phyloP scores from a whole-genome alignment of 1,140 invertebrate species.

The Drosophila rhopaloa region DNA sequence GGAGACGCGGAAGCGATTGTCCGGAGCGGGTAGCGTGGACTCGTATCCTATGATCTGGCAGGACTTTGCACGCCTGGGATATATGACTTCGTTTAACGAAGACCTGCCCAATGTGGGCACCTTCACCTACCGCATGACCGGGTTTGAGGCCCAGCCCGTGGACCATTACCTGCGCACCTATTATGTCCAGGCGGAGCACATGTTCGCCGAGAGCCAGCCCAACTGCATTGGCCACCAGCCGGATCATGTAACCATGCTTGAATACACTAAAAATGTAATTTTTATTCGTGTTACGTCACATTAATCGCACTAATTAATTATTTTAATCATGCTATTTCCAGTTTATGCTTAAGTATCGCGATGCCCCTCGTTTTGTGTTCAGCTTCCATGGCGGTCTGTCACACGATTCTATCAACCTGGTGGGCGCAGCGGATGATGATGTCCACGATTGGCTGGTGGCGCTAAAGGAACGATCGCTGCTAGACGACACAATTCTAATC shows the following conservation, averaged over 20 bases:
- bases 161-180: conserved; percentile 96
- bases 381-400: conserved; percentile 96
- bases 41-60: conserved; percentile 94
- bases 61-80: conserved; percentile 89
- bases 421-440: conserved; percentile 91
- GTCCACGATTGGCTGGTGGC: conserved; percentile 88
- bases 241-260: conserved; percentile 89
- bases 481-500: conserved; percentile 93
- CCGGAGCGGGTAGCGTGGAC: conserved; percentile 88
- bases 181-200: conserved; percentile 86
- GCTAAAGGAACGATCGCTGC: conserved; percentile 86
- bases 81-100: conserved; percentile 93
- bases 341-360: conserved; percentile 86
- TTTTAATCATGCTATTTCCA: conserved; percentile 70
- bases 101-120: conserved; percentile 94
- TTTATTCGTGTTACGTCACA: too few species aligned
- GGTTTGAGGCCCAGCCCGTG: conserved; percentile 93
- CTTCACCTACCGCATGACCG: conserved; percentile 96
- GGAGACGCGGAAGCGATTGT: conserved; percentile 91
- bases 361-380: conserved; percentile 92
- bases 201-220: conserved; percentile 86
- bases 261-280: conserved; percentile 88
- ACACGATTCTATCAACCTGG: conserved; percentile 92
- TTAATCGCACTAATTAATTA: not conserved
- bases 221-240: conserved; percentile 92